Percentiles rank a stretch among this genome's conserved stretches.
These are phyloP conservation scores for Diceros bicornis DNA, from an alignment of 2,797 vertebrate genomes.

Conservation along the genomic window DNA sequence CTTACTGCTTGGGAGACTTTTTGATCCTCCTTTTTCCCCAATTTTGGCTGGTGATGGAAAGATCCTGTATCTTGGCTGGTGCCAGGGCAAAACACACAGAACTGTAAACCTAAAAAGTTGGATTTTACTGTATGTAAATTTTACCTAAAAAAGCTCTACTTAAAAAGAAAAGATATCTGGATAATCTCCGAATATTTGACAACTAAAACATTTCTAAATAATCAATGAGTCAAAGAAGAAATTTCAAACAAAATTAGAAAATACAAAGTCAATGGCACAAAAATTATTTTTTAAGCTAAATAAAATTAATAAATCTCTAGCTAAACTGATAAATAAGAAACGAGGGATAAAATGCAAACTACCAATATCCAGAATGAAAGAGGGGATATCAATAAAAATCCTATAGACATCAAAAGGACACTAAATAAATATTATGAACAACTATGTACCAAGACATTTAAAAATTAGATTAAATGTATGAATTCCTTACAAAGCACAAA, in stretches of 20 bases:
- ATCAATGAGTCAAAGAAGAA: background rate
- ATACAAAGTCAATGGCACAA: background rate
- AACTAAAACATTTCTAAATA: constrained; percentile 32
- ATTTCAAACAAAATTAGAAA: background rate
- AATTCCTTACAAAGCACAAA: background rate
- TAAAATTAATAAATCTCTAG: background rate
- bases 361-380: background rate
- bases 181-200: background rate
- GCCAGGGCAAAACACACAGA: background rate
- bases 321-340: background rate
- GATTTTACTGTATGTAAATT: background rate
- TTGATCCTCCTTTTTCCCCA: background rate
- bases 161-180: background rate
- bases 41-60: background rate
- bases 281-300: constrained; percentile 7
- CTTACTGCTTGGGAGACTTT: background rate
- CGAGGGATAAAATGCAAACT: background rate
- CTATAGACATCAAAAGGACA: background rate
- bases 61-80: background rate
- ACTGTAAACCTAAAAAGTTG: background rate
- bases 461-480: background rate
- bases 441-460: background rate
- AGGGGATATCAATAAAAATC: background rate
- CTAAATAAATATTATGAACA: background rate
- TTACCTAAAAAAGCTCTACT: background rate